phyloP scores from a whole-genome alignment of 2,113 vertebrate genomes.

The Colinus virginianus region DNA sequence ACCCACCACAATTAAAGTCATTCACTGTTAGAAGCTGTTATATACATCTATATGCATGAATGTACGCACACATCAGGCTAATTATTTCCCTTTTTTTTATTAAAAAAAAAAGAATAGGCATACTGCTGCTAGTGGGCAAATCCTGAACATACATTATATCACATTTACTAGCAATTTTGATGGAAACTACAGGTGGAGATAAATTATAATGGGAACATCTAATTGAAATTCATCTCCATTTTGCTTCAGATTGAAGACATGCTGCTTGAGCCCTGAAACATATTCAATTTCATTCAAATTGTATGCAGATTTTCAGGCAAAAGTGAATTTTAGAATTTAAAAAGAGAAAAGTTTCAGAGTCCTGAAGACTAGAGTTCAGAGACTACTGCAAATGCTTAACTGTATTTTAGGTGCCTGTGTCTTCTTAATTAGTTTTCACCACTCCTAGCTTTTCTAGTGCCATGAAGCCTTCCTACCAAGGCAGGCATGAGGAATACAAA shows the following conservation, averaged over 20 bases:
- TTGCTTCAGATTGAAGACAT: slow-evolving; percentile 77
- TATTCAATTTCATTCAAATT: slow-evolving; percentile 78
- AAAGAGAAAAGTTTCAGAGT: slow-evolving; percentile 34
- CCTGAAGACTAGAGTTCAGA: slow-evolving; percentile 14
- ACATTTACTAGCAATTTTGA: slow-evolving; percentile 74
- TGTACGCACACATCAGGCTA: slow-evolving; percentile 17
- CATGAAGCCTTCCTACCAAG: slow-evolving; percentile 18
- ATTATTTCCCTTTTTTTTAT: slow-evolving; percentile 65
- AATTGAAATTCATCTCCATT: slow-evolving; percentile 82
- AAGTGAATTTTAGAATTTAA: slow-evolving; percentile 52
- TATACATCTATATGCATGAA: not conserved
- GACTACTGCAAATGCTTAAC: not conserved
- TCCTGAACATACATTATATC: slow-evolving; percentile 63
- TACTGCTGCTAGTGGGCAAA: slow-evolving; percentile 73
- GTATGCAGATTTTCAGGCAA: slow-evolving; percentile 78
- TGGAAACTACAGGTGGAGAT: slow-evolving; percentile 80
- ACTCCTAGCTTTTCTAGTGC: not conserved
- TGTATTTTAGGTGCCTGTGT: not conserved
- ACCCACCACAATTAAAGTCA: slow-evolving; percentile 72
- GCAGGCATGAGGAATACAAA: not conserved
- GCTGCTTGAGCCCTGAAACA: slow-evolving; percentile 79
- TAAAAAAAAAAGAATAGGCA: slow-evolving; percentile 64
- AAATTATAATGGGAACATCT: slow-evolving; percentile 77
- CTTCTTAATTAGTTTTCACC: not conserved
- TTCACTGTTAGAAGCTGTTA: slow-evolving; percentile 44